These are phyloP conservation scores for Chamaea fasciata DNA, from an alignment of 2,113 vertebrate species.

Conservation along the genomic window DNA sequence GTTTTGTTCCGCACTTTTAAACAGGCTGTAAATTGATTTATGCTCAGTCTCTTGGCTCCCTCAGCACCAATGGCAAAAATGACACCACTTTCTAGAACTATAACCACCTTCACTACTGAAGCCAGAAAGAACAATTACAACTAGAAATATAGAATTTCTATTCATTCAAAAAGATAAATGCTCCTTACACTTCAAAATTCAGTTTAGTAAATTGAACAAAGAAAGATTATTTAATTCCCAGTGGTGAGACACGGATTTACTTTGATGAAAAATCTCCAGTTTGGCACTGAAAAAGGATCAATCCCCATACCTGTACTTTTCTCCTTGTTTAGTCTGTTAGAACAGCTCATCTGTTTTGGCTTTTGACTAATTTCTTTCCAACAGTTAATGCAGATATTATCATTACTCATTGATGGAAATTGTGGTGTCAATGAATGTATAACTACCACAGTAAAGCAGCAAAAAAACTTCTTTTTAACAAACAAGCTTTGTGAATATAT, in stretches of 20 bases:
- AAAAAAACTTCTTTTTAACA: neutral
- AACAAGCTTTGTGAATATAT: neutral
- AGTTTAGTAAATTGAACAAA: neutral
- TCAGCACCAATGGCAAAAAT: constrained; percentile 9
- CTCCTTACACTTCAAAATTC: neutral
- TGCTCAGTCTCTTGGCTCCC: neutral
- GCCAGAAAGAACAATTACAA: constrained; percentile 36
- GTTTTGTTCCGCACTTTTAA: neutral
- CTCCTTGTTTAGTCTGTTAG: neutral
- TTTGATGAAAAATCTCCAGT: neutral
- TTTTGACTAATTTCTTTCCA: neutral
- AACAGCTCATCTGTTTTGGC: neutral
- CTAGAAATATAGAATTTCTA: constrained; percentile 9
- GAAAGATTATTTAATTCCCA: neutral
- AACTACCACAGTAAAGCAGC: neutral
- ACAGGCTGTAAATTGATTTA: constrained; percentile 46
- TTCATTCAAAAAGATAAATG: constrained; percentile 1
- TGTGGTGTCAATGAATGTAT: neutral
- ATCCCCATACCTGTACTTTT: neutral
- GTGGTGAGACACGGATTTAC: neutral
- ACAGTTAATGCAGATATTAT: neutral
- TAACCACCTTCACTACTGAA: neutral
- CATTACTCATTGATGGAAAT: neutral
- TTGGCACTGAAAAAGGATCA: neutral
- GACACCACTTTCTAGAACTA: constrained; percentile 30